Percentiles rank a stretch among this genome's conserved stretches.
These are phyloP conservation scores for Exephanes ischioxanthus DNA, from an alignment of 2,888 invertebrate genomes.

Conservation along the genomic window DNA sequence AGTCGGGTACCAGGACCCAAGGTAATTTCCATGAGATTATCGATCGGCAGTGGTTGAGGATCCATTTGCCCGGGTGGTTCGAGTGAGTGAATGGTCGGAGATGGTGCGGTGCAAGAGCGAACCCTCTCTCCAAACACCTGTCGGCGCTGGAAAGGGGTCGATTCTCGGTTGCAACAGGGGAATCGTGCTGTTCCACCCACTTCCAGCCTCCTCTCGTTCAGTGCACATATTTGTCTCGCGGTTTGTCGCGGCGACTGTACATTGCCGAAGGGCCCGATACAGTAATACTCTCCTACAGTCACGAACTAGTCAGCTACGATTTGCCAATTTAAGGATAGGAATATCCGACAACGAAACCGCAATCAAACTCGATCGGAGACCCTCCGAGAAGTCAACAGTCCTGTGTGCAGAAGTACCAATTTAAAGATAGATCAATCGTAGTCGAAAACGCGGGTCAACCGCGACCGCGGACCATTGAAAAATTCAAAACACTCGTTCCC, in stretches of 20 bases:
- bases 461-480: slow-evolving; percentile 13
- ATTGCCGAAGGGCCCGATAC: slow-evolving; percentile 21
- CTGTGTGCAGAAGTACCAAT: slow-evolving; percentile 34
- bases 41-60: slow-evolving; percentile 51
- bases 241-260: slow-evolving; percentile 51
- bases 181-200: slow-evolving; percentile 36
- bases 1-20: slow-evolving; percentile 37
- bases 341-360: background rate
- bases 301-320: background rate
- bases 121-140: slow-evolving; percentile 66
- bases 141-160: slow-evolving; percentile 44
- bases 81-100: slow-evolving; percentile 20
- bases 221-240: slow-evolving; percentile 60
- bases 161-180: slow-evolving; percentile 50
- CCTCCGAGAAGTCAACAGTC: background rate
- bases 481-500: background rate
- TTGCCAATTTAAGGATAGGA: slow-evolving; percentile 7
- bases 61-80: slow-evolving; percentile 53
- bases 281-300: slow-evolving; percentile 11
- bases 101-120: slow-evolving; percentile 44
- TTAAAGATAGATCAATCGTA: slow-evolving; percentile 14
- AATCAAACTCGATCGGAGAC: background rate
- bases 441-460: slow-evolving; percentile 3
- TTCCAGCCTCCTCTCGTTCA: slow-evolving; percentile 41
- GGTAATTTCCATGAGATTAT: slow-evolving; percentile 61